Percentiles rank a stretch among this genome's conserved stretches.
These are phyloP conservation scores for Callopanchax toddi DNA, from an alignment of 2,113 vertebrate species.

Conservation along the genomic window DNA sequence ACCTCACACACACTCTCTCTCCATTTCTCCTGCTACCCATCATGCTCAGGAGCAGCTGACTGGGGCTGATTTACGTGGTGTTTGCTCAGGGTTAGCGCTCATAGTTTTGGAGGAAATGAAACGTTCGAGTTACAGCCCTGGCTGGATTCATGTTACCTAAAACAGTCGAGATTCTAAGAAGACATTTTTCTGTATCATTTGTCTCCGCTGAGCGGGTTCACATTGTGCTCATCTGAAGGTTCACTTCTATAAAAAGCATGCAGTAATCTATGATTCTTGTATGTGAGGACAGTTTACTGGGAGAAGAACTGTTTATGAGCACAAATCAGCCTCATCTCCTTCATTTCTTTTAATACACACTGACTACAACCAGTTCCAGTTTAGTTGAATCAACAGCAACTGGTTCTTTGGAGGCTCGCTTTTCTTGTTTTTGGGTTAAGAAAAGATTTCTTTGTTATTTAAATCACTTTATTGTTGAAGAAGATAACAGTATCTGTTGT, in stretches of 20 bases:
- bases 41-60: constrained; percentile 34
- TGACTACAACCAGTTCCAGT: no score
- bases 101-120: constrained; percentile 67
- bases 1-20: background rate
- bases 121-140: constrained; percentile 57
- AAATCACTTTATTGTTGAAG: no score
- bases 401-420: no score
- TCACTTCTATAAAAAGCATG: background rate
- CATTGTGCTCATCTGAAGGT: constrained; percentile 12
- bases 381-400: no score
- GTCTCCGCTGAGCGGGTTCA: constrained; percentile 21
- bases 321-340: no score
- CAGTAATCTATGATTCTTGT: no score
- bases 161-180: constrained; percentile 40
- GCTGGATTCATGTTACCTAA: constrained; percentile 40
- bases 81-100: constrained; percentile 60
- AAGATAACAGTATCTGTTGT: no score
- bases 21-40: constrained; percentile 24
- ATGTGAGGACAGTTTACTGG: background rate
- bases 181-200: constrained; percentile 22
- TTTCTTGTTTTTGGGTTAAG: no score
- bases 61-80: constrained; percentile 57
- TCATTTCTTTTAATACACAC: no score
- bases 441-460: no score
- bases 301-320: background rate